A percentile compares a stretch with the other conserved stretches of the same genome.
Evolutionary conservation across 37 sponge, comb jelly and placozoan species (phyloP).

Genomic region (Theonella swinhoei): DNA sequence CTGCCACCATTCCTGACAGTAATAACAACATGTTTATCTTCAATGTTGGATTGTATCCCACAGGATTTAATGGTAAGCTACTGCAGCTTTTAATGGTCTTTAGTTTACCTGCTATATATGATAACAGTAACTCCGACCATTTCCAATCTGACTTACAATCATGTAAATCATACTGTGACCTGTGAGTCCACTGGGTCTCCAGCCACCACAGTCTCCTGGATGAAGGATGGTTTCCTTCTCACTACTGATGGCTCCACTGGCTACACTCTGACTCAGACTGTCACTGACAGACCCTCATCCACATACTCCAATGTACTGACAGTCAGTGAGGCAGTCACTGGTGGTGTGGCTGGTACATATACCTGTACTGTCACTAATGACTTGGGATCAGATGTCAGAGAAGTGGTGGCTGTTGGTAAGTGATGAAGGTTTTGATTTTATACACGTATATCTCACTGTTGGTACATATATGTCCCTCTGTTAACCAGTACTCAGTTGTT

Average conservation of each 20-base stretch:
- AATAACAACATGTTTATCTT: no score
- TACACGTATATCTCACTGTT: no score
- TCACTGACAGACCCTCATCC: not conserved
- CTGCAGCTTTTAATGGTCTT: not conserved
- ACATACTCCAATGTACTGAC: not conserved
- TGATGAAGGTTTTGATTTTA: no score
- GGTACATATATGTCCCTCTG: no score
- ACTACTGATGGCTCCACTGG: not conserved
- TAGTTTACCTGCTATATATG: no score
- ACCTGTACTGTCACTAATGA: not conserved
- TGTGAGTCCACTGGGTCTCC: not conserved
- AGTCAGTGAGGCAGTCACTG: not conserved
- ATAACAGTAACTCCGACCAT: not conserved
- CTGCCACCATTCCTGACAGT: not conserved
- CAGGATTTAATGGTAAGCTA: not conserved
- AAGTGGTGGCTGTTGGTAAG: not conserved
- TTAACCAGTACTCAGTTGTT: not conserved
- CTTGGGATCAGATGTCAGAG: not conserved
- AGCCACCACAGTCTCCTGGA: not conserved
- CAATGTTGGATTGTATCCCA: not conserved
- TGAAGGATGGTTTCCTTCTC: not conserved
- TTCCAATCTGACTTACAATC: not conserved
- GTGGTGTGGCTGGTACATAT: no score
- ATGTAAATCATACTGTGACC: not conserved
- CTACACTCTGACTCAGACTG: not conserved